Percentiles rank a stretch among this genome's conserved stretches.
Conservation (phyloP, 2,888 invertebrate genomes). For the Philaethria dido region DNA sequence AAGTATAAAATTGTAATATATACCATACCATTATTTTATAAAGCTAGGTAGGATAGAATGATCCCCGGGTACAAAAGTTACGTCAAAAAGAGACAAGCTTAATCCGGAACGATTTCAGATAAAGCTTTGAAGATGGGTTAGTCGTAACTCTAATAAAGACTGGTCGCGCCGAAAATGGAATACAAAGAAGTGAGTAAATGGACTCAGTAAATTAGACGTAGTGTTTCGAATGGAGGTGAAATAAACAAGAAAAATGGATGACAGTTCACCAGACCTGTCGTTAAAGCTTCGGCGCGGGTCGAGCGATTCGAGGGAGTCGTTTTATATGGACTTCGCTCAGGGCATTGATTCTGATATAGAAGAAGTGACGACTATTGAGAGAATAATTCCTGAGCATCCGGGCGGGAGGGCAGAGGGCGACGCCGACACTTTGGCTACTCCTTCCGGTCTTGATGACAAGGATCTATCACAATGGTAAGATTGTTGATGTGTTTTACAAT, state of each 20-base stretch:
- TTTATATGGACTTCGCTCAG: conserved; percentile 95
- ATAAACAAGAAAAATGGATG: conserved; percentile 77
- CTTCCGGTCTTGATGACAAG: conserved; percentile 80
- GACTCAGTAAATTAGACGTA: conserved; percentile 46
- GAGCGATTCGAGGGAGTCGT: conserved; percentile 93
- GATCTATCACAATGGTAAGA: conserved; percentile 77
- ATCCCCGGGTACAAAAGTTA: conserved; percentile 25
- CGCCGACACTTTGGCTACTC: conserved; percentile 77
- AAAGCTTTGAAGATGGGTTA: conserved; percentile 50
- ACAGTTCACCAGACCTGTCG: conserved; percentile 94
- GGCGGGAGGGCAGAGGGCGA: conserved; percentile 75
- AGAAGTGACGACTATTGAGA: conserved; percentile 89
- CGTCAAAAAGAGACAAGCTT: conserved; percentile 23
- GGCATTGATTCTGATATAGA: conserved; percentile 95
- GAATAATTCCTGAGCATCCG: conserved; percentile 80
- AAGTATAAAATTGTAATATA: not conserved
- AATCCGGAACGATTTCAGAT: conserved; percentile 34
- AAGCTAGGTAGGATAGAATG: conserved; percentile 28
- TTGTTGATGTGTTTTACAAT: not conserved
- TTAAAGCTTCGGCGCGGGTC: conserved; percentile 92
- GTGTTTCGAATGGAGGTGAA: conserved; percentile 49
- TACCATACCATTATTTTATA: not conserved
- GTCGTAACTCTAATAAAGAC: conserved; percentile 41
- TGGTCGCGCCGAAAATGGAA: conserved; percentile 52
- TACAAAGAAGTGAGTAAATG: conserved; percentile 56